Conservation (phyloP, 1,140 invertebrate species). For the Planococcus citri region DNA sequence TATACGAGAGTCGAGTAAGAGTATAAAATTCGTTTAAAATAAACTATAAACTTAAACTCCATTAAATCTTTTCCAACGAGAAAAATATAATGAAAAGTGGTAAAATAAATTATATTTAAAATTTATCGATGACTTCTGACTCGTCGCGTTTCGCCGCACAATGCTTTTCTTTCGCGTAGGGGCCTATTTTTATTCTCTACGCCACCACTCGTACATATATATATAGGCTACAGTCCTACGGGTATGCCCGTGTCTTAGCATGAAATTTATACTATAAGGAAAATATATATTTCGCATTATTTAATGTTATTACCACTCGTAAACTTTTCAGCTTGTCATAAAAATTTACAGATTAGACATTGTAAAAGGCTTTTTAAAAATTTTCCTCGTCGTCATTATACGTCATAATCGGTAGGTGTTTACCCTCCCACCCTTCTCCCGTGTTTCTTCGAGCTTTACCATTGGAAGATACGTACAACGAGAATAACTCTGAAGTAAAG, state of each 20-base stretch:
- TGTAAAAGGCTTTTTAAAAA: neutral
- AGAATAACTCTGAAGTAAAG: too few relatives aligned
- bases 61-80: neutral
- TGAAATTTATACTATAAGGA: neutral
- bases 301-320: neutral
- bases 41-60: neutral
- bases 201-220: too few relatives aligned
- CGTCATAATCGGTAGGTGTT: neutral
- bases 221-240: too few relatives aligned
- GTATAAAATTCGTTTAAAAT: neutral
- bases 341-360: neutral
- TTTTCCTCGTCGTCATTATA: neutral
- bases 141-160: neutral
- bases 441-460: too few relatives aligned
- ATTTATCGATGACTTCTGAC: neutral
- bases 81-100: constrained; percentile 4
- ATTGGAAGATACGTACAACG: too few relatives aligned
- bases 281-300: neutral
- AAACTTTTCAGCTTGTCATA: neutral
- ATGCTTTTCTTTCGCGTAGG: neutral
- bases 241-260: neutral
- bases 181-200: too few relatives aligned
- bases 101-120: constrained; percentile 5
- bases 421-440: too few relatives aligned
- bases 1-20: too few relatives aligned